Evolutionary conservation across 2,797 vertebrate genomes (phyloP), one percentile per base, ranked within the genome.

Genomic region (Coranthus polyacanthus): DNA sequence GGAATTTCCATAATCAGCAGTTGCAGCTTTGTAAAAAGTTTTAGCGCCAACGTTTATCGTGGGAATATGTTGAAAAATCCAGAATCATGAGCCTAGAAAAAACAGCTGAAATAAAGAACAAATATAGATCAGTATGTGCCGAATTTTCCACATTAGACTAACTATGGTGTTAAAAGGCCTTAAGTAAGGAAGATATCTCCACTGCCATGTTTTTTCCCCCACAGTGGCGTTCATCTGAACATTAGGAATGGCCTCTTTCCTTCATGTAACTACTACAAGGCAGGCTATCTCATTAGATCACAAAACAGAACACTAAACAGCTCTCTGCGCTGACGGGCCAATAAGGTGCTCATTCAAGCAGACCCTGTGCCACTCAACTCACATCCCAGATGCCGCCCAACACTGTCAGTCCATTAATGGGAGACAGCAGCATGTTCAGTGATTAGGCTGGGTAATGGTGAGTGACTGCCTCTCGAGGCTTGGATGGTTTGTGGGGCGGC

Each of bases 401-500:
- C 54, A 43, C 67, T 86, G 86, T 80, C 81, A 62, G 80, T 73
- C 78, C 78, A 87, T 88, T 84, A 90, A 78, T 72, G 56, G 81
- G 51, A 87, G 87, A 76, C 83, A 78, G 80, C 79, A 79, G 79
- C 73, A 72, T 86, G 82, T 80, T 84, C 71, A 59, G 72, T 82
- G 88, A 87, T 89, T 87, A 90, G 82, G 69, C 54, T 20, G 75
- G 82, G 66, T 88, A 91, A 91, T 90, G 86, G 83, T 46, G 84
- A 83, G 78, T 90, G 82, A 90, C 87, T 80, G 74, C 77, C 81
- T 85, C 86, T 75, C 64, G 82, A 82, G 78, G 68, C 58, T 75
- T 10, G 43, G 39, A 24, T 50, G 50, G 65, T 58, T 84, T 63
- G 74, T 52, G 59, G 54, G 72, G 72, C 36, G 65, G 42, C 0